A percentile compares a stretch with the other conserved stretches of the same genome.
phyloP scores from a whole-genome alignment of 2,888 invertebrate genomes.

The Allophyes oxyacanthae region DNA sequence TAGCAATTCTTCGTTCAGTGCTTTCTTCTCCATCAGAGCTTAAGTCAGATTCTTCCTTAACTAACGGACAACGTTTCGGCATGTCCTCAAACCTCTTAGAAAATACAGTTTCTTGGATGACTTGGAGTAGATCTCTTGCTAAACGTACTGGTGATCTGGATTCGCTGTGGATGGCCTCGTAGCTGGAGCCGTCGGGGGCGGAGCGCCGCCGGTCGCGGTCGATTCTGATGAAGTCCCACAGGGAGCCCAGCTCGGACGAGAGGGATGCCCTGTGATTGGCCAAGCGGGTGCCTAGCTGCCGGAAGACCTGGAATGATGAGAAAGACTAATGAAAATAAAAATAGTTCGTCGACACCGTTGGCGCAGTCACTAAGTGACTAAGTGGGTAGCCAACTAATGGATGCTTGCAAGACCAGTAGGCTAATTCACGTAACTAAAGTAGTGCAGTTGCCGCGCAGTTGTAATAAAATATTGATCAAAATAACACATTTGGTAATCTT shows the following conservation, averaged over 20 bases:
- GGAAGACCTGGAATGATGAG: slow-evolving; percentile 74
- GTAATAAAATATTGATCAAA: too few species aligned
- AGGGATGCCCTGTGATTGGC: slow-evolving; percentile 84
- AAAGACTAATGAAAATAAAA: slow-evolving; percentile 31
- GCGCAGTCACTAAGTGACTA: too few species aligned
- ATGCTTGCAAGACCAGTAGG: too few species aligned
- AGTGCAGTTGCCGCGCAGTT: too few species aligned
- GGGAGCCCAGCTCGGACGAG: slow-evolving; percentile 81
- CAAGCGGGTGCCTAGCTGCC: slow-evolving; percentile 79
- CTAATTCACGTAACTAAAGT: too few species aligned
- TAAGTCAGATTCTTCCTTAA: slow-evolving; percentile 83
- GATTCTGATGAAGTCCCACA: slow-evolving; percentile 83
- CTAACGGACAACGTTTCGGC: slow-evolving; percentile 79
- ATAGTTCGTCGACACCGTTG: too few species aligned
- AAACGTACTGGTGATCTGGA: slow-evolving; percentile 77
- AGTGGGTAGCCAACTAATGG: too few species aligned
- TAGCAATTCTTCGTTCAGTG: slow-evolving; percentile 81
- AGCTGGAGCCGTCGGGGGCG: slow-evolving; percentile 69
- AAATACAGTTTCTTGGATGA: slow-evolving; percentile 84
- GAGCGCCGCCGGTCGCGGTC: slow-evolving; percentile 78
- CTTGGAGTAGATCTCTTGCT: slow-evolving; percentile 83
- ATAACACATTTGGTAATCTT: too few species aligned
- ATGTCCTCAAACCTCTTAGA: slow-evolving; percentile 73
- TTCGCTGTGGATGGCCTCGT: slow-evolving; percentile 73
- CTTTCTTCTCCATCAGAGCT: slow-evolving; percentile 81